Conservation (phyloP, 2,888 invertebrate species). For the Ctena decussata region DNA sequence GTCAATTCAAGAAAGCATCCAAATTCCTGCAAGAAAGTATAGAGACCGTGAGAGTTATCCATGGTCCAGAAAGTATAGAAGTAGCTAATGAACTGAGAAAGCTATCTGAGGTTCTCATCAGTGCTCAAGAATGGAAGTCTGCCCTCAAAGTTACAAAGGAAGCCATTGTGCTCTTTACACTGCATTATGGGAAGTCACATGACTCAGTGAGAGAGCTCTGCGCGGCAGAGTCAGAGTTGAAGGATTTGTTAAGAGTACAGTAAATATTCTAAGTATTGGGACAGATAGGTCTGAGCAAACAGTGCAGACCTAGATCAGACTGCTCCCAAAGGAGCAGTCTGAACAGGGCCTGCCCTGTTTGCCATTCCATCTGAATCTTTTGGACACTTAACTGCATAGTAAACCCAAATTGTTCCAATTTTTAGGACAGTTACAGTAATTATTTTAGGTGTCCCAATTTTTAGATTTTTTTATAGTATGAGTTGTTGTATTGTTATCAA, state of each 20-base stretch:
- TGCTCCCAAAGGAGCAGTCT: no score
- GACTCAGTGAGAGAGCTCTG: conserved; percentile 65
- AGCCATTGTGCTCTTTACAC: conserved; percentile 67
- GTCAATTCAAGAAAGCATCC: conserved; percentile 87
- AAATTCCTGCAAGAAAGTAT: conserved; percentile 89
- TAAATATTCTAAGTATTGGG: no score
- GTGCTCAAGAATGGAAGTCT: conserved; percentile 84
- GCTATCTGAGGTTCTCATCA: conserved; percentile 89
- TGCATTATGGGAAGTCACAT: conserved; percentile 72
- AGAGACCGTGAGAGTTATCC: conserved; percentile 89
- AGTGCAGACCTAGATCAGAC: no score
- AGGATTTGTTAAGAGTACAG: conserved; percentile 12
- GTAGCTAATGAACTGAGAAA: conserved; percentile 90
- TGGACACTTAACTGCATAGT: no score
- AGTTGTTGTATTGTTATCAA: no score
- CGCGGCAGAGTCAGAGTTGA: conserved; percentile 56
- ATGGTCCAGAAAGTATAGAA: conserved; percentile 90
- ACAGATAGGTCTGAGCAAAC: no score
- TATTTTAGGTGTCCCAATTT: no score
- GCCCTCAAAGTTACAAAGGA: conserved; percentile 71
- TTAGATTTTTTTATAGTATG: no score
- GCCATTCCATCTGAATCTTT: no score
- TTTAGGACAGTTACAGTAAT: no score
- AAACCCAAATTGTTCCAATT: no score
- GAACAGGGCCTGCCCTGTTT: no score